Evolutionary conservation across 2,113 vertebrate genomes (phyloP).

Genomic region (Megaceryle maxima): DNA sequence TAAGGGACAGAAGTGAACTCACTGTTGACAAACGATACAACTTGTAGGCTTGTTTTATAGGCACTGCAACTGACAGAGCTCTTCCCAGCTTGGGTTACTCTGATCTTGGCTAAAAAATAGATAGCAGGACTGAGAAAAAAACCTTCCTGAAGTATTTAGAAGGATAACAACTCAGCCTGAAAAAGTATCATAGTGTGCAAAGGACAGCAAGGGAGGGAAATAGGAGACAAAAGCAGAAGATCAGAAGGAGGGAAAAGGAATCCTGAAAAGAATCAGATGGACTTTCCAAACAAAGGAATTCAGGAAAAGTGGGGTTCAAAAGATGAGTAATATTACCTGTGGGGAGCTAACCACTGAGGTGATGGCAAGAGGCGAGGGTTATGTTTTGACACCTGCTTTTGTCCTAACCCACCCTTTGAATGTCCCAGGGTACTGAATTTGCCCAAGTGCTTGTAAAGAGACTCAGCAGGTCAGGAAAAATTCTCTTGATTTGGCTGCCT

Average conservation of each 20-base stretch:
- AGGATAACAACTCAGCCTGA: not conserved
- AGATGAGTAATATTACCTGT: not conserved
- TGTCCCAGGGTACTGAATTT: not conserved
- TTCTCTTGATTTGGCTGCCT: constrained; percentile 15
- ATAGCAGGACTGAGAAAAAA: not conserved
- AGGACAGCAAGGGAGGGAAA: not conserved
- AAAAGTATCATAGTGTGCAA: not conserved
- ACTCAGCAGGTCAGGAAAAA: not conserved
- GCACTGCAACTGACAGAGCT: not conserved
- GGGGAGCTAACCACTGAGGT: not conserved
- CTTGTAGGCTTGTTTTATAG: not conserved
- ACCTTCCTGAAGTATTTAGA: not conserved
- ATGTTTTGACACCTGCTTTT: not conserved
- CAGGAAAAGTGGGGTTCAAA: not conserved
- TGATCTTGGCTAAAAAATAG: not conserved
- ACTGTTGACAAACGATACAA: not conserved
- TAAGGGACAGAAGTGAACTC: not conserved
- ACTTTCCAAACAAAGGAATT: not conserved
- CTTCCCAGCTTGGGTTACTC: not conserved
- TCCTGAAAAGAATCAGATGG: not conserved
- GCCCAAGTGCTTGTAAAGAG: not conserved
- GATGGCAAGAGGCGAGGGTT: not conserved
- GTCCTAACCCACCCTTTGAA: not conserved
- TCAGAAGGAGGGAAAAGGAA: not conserved
- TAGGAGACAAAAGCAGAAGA: not conserved